Conservation (phyloP, 2,797 vertebrate genomes). For the Eurystomus glaucurus region DNA sequence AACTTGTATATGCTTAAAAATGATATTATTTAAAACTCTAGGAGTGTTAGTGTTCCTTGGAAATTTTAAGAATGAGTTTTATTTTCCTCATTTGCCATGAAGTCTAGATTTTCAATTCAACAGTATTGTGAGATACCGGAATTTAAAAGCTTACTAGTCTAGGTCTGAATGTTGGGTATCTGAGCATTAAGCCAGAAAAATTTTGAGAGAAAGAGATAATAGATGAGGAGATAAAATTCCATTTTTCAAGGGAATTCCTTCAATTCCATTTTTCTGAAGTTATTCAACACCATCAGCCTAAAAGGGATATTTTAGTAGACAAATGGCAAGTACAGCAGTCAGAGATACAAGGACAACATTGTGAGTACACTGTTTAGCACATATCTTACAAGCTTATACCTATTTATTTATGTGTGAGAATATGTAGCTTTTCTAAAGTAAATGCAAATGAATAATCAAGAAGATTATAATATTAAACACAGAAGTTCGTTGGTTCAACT, state of each 20-base stretch:
- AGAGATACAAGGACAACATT: background rate
- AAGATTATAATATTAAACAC: background rate
- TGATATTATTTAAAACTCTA: background rate
- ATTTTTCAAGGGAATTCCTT: background rate
- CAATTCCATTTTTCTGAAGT: background rate
- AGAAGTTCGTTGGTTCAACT: background rate
- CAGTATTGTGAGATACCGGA: accelerated
- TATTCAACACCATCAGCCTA: background rate
- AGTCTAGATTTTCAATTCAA: background rate
- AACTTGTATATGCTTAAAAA: background rate
- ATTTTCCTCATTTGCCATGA: background rate
- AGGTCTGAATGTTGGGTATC: background rate
- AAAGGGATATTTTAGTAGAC: background rate
- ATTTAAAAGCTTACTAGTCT: background rate
- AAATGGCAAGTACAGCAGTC: background rate
- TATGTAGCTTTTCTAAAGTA: background rate
- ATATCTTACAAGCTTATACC: background rate
- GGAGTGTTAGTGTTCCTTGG: background rate
- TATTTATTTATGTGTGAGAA: background rate
- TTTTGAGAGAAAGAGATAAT: background rate
- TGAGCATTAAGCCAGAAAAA: background rate
- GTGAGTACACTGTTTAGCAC: background rate
- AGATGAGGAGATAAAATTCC: background rate
- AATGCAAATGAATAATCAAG: background rate
- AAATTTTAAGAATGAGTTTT: background rate